A percentile compares a stretch with the other conserved stretches of the same genome.
Conservation (phyloP, 1,140 invertebrate species). For the Lucilia sericata region DNA sequence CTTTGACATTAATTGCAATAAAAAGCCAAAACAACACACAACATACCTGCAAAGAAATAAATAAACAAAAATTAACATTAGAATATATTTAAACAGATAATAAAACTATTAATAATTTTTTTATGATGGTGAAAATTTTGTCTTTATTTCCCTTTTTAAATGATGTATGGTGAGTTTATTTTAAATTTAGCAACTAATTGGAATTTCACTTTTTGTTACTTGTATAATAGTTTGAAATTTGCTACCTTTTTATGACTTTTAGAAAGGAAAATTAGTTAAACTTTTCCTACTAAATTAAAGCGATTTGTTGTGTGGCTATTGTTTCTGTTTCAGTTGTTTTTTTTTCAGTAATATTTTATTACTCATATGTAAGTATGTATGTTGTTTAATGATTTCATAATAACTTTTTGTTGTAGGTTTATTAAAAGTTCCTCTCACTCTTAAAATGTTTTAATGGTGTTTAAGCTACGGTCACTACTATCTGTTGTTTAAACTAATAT, state of each 20-base stretch:
- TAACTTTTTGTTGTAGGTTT: neutral
- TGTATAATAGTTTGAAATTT: neutral
- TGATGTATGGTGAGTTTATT: neutral
- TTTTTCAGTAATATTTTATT: neutral
- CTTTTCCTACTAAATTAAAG: neutral
- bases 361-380: neutral
- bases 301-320: neutral
- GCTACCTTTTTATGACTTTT: neutral
- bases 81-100: neutral
- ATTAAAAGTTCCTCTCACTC: constrained; percentile 16
- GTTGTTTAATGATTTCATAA: neutral
- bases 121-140: neutral
- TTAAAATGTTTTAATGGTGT: neutral
- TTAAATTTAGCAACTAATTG: neutral
- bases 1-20: neutral
- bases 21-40: neutral
- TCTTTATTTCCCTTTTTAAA: neutral
- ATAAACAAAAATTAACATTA: neutral
- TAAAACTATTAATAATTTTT: neutral
- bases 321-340: no score
- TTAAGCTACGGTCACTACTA: neutral
- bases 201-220: neutral
- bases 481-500: neutral
- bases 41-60: constrained; percentile 13
- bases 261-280: constrained; percentile 6